These are phyloP conservation scores for Ennomos erosarius DNA, from an alignment of 2,888 invertebrate species.

Conservation along the genomic window DNA sequence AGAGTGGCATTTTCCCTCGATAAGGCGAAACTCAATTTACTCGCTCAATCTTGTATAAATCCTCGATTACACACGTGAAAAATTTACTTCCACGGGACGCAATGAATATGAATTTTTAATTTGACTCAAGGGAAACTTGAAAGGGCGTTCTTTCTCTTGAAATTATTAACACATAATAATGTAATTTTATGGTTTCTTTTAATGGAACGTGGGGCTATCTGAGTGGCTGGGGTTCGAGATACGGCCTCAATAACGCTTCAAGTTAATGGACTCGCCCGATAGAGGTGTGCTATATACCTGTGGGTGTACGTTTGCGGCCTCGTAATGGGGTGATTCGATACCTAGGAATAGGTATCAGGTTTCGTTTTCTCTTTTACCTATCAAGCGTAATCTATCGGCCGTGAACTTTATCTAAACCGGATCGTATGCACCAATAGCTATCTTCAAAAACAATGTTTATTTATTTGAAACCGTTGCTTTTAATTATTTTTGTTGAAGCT, in stretches of 20 bases:
- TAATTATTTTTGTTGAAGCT: slow-evolving; percentile 15
- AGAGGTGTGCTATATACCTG: slow-evolving; percentile 52
- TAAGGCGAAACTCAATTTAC: slow-evolving; percentile 63
- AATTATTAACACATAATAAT: slow-evolving; percentile 85
- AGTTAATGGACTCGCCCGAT: slow-evolving; percentile 72
- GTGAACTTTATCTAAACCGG: slow-evolving; percentile 43
- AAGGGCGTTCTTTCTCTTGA: slow-evolving; percentile 70
- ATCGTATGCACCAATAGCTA: slow-evolving; percentile 24
- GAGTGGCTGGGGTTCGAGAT: slow-evolving; percentile 69
- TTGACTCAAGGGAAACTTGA: slow-evolving; percentile 58
- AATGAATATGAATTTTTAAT: slow-evolving; percentile 69
- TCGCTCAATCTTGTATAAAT: slow-evolving; percentile 50
- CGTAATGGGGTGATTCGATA: slow-evolving; percentile 29
- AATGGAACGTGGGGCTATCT: slow-evolving; percentile 80
- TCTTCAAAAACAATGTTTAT: slow-evolving; percentile 30
- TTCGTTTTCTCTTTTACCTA: slow-evolving; percentile 34
- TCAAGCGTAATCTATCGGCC: slow-evolving; percentile 30
- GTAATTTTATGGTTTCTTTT: slow-evolving; percentile 82
- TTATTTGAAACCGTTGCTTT: slow-evolving; percentile 12
- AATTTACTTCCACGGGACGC: slow-evolving; percentile 55
- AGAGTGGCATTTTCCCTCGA: slow-evolving; percentile 52
- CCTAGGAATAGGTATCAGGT: slow-evolving; percentile 33
- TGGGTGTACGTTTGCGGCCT: slow-evolving; percentile 26
- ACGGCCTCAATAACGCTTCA: slow-evolving; percentile 73
- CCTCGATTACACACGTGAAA: slow-evolving; percentile 50